phyloP scores from a whole-genome alignment of 2,797 vertebrate genomes.

The Sorex maritimensis region DNA sequence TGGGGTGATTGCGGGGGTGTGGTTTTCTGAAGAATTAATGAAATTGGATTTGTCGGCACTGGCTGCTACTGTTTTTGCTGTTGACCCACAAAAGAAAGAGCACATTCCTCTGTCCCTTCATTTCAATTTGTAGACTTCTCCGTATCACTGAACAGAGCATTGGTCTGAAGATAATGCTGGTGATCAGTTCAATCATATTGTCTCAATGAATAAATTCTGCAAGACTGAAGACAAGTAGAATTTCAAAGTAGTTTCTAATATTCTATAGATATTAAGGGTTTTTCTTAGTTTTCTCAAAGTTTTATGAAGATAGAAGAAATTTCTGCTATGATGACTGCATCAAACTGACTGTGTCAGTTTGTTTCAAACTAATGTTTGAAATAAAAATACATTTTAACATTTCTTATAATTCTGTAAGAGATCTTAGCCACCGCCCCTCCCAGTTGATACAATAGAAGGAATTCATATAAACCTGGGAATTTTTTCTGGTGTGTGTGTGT shows the following conservation, averaged over 20 bases:
- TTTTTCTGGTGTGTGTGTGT: not conserved
- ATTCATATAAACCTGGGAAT: conserved; percentile 26
- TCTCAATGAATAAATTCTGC: not conserved
- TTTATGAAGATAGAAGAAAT: not conserved
- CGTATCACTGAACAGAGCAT: not conserved
- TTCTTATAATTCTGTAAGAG: not conserved
- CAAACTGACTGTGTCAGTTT: not conserved
- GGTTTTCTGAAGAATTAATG: not conserved
- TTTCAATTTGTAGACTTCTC: not conserved
- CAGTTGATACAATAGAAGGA: not conserved
- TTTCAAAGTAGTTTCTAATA: not conserved
- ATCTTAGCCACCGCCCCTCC: not conserved
- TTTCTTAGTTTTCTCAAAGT: conserved; percentile 9
- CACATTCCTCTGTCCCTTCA: not conserved
- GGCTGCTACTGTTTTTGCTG: not conserved
- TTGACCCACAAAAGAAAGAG: not conserved
- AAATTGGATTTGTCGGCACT: not conserved
- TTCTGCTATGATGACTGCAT: not conserved
- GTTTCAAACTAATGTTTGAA: not conserved
- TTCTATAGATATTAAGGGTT: conserved; percentile 26
- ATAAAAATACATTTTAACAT: not conserved
- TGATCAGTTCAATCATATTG: not conserved
- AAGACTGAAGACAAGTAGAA: not conserved
- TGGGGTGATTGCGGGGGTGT: not conserved
- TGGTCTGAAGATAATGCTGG: not conserved